Evolutionary conservation across 2,797 vertebrate species (phyloP), one percentile per base, ranked within the genome.

Genomic region (Parotocinclus haroldoi): DNA sequence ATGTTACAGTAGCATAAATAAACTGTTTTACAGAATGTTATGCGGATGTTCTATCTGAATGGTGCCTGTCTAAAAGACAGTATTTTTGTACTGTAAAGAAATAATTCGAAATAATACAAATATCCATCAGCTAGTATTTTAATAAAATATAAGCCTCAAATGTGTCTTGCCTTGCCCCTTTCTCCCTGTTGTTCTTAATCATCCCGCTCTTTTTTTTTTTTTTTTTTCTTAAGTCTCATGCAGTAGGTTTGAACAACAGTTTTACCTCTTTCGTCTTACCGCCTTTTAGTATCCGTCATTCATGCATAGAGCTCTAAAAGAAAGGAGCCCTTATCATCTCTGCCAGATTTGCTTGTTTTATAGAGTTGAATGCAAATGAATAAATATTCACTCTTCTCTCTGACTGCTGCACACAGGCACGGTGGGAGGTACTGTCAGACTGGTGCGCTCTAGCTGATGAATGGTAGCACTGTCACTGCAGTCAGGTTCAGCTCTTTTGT

Each of bases 241-340:
- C 53, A 57, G 52, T 46, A 11, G 27, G 42, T 40, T 56, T 17
- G 0, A 57, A 71, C 19, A 13, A 49, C 55, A 36, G 46, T 42
- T n/a, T n/a, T 46, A 16, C 17, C 37, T 58, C 63, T 65, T 36
- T 68, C 48, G 51, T 55, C 57, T 16, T 38, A 44, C 13, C 37
- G 16, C 38, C 48, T 42, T 66, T 59, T 45, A 42, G 16, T 72
- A 11, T 60, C 60, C 72, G 70, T 71, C 78, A 76, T 67, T 73
- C 69, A 68, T 80, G 74, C 79, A 79, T 70, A 68, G 73, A 72
- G 68, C 13, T 7, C 75, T 81, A 76, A 83, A 83, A 87, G 85
- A 88, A 88, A 88, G 87, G 79, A 83, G 60, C 76, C 77, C 86
- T 89, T 90, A 91, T 90, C 87, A 81, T 76, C 69, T 56, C 73